phyloP scores from a whole-genome alignment of 2,797 vertebrate species.

The Liparis tanakae region DNA sequence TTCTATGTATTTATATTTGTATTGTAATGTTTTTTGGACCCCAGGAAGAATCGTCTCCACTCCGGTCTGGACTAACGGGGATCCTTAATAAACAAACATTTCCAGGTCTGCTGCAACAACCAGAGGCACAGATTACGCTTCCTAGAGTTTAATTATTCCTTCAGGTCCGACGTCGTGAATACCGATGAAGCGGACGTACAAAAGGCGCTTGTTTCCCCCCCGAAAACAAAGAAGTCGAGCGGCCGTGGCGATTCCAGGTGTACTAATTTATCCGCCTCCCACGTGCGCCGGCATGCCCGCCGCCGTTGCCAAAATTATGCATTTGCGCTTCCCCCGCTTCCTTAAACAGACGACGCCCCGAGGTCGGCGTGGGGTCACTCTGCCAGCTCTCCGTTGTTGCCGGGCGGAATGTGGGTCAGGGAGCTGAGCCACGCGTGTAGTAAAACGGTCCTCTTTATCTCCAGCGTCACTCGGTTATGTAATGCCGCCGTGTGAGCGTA shows the following conservation, averaged over 20 bases:
- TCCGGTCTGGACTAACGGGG: too few species aligned
- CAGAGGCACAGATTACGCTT: constrained; percentile 2
- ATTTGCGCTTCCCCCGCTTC: neutral
- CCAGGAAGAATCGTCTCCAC: too few species aligned
- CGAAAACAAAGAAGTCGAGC: too few species aligned
- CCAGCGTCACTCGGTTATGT: constrained; percentile 77
- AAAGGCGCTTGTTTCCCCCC: too few species aligned
- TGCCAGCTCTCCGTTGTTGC: constrained; percentile 47
- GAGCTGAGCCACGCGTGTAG: constrained; percentile 76
- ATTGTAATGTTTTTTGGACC: too few species aligned
- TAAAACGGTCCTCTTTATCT: constrained; percentile 81
- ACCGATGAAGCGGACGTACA: constrained; percentile 2
- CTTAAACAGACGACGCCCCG: constrained; percentile 21
- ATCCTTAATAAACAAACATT: too few species aligned
- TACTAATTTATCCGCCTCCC: neutral
- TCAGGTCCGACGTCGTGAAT: constrained; percentile 18
- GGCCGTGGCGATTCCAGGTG: neutral
- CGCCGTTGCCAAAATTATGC: too few species aligned
- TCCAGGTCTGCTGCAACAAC: neutral
- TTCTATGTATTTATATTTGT: too few species aligned
- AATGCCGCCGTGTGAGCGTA: constrained; percentile 69
- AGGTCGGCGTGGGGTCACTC: constrained; percentile 49
- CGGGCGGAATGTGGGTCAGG: constrained; percentile 79
- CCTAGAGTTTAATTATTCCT: constrained; percentile 6
- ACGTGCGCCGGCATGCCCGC: neutral